These are phyloP conservation scores for Vombatus ursinus DNA, from an alignment of 2,113 vertebrate species.

Conservation along the genomic window DNA sequence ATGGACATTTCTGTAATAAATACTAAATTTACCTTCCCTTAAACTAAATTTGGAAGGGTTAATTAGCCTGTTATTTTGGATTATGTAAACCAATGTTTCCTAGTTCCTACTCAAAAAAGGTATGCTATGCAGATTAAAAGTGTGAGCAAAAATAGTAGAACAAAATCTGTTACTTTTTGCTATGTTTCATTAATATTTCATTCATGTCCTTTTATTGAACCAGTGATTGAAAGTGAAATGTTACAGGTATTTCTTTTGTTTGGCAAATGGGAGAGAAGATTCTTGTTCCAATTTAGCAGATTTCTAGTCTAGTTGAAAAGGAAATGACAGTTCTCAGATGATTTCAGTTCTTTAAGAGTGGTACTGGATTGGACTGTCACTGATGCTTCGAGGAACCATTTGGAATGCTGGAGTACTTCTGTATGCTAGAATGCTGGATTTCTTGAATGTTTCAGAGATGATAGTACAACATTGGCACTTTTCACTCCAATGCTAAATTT, in stretches of 20 bases:
- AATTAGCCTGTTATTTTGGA: constrained; percentile 17
- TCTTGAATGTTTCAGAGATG: constrained; percentile 63
- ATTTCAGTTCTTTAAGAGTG: constrained; percentile 44
- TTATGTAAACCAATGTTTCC: background rate
- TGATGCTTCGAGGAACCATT: constrained; percentile 25
- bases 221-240: constrained; percentile 2
- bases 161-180: constrained; percentile 33
- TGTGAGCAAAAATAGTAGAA: constrained; percentile 20
- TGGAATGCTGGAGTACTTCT: constrained; percentile 68
- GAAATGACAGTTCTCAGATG: background rate
- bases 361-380: constrained; percentile 34
- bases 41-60: background rate
- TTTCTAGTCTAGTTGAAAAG: constrained; percentile 27
- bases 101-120: background rate
- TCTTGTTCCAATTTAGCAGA: constrained; percentile 26
- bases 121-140: constrained; percentile 6
- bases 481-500: constrained; percentile 68
- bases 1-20: constrained; percentile 3
- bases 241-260: constrained; percentile 36
- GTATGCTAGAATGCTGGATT: constrained; percentile 72
- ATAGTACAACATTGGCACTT: constrained; percentile 52
- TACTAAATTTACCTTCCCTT: constrained; percentile 4
- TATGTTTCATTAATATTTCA: background rate
- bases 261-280: constrained; percentile 32
- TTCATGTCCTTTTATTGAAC: constrained; percentile 39